These are phyloP conservation scores for Natator depressus DNA, from an alignment of 2,113 vertebrate genomes.

Conservation along the genomic window DNA sequence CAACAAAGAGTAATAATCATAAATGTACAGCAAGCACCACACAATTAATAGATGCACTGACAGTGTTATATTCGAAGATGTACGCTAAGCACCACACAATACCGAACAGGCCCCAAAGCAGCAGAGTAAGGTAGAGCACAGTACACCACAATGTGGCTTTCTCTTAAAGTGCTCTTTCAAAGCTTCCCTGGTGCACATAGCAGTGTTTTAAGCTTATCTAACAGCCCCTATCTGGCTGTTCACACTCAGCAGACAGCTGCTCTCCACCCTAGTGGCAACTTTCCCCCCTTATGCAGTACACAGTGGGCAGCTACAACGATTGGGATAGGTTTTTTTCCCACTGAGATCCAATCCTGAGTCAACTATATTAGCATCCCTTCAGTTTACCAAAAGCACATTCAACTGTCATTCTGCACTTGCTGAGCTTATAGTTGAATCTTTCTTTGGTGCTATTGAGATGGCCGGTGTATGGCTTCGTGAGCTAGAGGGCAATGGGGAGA, in stretches of 20 bases:
- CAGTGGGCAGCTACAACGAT: not conserved
- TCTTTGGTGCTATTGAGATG: not conserved
- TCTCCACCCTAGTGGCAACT: not conserved
- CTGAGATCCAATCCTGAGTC: not conserved
- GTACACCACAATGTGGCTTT: not conserved
- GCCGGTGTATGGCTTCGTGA: not conserved
- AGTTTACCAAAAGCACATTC: not conserved
- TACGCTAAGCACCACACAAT: not conserved
- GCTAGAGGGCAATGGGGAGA: not conserved
- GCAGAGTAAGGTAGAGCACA: not conserved
- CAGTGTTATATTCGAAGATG: not conserved
- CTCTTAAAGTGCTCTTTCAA: not conserved
- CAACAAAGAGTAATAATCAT: not conserved
- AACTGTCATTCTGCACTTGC: not conserved
- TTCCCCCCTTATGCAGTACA: not conserved
- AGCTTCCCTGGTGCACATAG: not conserved
- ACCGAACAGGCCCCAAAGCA: not conserved
- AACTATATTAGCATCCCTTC: not conserved
- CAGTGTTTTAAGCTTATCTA: not conserved
- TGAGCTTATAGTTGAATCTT: not conserved
- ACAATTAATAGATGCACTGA: not conserved
- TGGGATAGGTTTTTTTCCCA: not conserved
- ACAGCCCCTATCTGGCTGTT: not conserved
- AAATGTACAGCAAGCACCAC: not conserved
- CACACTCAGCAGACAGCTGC: not conserved